Conservation (phyloP, 2,113 vertebrate genomes). For the Pteronura brasiliensis region DNA sequence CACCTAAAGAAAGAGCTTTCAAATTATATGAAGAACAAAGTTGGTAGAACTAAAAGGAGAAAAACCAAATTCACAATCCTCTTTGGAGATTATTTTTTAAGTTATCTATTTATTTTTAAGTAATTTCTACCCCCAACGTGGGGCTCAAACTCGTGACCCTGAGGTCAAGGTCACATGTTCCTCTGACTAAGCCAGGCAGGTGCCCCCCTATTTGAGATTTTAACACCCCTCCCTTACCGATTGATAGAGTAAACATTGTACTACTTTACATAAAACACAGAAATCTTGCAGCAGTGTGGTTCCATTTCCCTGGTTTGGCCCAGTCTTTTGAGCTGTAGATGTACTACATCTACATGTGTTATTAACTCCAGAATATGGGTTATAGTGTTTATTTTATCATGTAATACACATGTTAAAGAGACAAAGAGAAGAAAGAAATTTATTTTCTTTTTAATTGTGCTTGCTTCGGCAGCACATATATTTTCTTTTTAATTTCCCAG, state of each 20-base stretch:
- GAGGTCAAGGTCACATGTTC: not conserved
- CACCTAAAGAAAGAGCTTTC: not conserved
- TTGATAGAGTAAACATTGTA: not conserved
- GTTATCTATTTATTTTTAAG: not conserved
- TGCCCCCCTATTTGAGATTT: not conserved
- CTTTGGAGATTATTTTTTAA: not conserved
- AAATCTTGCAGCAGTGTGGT: not conserved
- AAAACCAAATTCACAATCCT: not conserved
- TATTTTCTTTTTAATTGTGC: not conserved
- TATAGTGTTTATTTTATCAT: not conserved
- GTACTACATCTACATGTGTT: not conserved
- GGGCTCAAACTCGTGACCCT: not conserved
- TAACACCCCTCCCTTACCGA: not conserved
- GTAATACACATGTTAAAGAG: not conserved
- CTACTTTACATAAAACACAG: not conserved
- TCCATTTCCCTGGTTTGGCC: not conserved
- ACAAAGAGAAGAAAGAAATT: not conserved
- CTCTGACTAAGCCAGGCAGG: not conserved
- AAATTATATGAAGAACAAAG: not conserved
- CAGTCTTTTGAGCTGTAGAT: not conserved
- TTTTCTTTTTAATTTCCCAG: no score
- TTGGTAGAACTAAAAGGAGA: not conserved
- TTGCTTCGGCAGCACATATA: no score
- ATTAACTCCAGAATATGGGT: not conserved
- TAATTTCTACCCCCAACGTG: not conserved